A percentile compares a stretch with the other conserved stretches of the same genome.
These are phyloP conservation scores for Lophotis ruficrista DNA, from an alignment of 2,113 vertebrate genomes.

Conservation along the genomic window DNA sequence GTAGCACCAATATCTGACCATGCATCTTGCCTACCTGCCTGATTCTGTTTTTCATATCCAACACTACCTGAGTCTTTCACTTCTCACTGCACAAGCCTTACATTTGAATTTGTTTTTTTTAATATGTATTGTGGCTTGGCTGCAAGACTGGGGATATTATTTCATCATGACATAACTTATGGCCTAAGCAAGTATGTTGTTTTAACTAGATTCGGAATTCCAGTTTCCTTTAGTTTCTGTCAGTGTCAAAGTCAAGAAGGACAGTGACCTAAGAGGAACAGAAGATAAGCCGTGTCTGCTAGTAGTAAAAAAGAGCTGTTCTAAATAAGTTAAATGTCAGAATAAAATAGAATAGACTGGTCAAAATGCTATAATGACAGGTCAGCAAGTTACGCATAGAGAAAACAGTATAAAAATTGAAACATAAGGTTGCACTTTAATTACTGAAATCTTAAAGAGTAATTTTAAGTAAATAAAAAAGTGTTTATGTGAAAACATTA, in stretches of 20 bases:
- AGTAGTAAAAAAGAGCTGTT: background rate
- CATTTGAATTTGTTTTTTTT: background rate
- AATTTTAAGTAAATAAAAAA: background rate
- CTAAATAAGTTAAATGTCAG: background rate
- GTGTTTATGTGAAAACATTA: background rate
- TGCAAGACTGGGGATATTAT: background rate
- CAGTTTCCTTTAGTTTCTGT: background rate
- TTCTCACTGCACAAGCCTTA: background rate
- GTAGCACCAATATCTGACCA: background rate
- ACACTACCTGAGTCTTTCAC: background rate
- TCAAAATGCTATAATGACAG: background rate
- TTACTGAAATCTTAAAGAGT: background rate
- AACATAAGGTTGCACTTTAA: background rate
- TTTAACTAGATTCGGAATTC: background rate
- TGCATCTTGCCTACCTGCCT: background rate
- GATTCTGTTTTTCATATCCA: background rate
- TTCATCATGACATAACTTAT: background rate
- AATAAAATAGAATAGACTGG: background rate
- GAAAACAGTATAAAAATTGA: background rate
- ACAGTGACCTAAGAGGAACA: background rate
- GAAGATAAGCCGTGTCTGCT: background rate
- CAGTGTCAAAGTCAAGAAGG: background rate
- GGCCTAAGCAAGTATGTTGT: background rate
- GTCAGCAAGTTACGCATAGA: background rate
- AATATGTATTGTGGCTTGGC: background rate